Conservation (phyloP, 2,797 vertebrate species). For the Sardinella longiceps region DNA sequence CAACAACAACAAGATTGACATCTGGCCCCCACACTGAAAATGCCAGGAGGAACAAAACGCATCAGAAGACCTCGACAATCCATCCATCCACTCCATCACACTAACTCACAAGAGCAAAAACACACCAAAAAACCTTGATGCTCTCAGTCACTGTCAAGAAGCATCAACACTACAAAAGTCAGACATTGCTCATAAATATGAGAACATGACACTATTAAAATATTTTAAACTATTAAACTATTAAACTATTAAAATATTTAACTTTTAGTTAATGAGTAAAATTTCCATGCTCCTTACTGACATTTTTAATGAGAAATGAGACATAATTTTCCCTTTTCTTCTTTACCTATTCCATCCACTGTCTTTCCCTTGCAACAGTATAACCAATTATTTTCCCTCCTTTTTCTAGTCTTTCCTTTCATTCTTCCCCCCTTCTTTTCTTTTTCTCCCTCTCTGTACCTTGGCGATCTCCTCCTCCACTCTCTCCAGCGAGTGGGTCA, state of each 20-base stretch:
- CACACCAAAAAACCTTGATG: neutral
- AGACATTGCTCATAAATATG: too few species aligned
- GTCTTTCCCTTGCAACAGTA: neutral
- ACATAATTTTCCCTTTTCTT: neutral
- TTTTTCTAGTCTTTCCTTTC: neutral
- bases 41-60: neutral
- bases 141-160: neutral
- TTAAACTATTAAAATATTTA: neutral
- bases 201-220: too few species aligned
- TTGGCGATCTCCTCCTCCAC: constrained; percentile 93
- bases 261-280: too few species aligned
- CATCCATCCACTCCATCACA: neutral
- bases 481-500: constrained; percentile 67
- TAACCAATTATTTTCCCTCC: neutral
- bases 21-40: neutral
- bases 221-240: too few species aligned
- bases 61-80: neutral
- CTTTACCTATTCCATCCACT: neutral
- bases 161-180: neutral
- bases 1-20: neutral
- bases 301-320: neutral
- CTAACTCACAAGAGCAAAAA: neutral
- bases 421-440: neutral
- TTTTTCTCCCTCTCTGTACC: constrained; percentile 65
- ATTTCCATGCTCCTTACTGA: neutral